phyloP scores from a whole-genome alignment of 2,888 invertebrate species.

The Steromphala cineraria region DNA sequence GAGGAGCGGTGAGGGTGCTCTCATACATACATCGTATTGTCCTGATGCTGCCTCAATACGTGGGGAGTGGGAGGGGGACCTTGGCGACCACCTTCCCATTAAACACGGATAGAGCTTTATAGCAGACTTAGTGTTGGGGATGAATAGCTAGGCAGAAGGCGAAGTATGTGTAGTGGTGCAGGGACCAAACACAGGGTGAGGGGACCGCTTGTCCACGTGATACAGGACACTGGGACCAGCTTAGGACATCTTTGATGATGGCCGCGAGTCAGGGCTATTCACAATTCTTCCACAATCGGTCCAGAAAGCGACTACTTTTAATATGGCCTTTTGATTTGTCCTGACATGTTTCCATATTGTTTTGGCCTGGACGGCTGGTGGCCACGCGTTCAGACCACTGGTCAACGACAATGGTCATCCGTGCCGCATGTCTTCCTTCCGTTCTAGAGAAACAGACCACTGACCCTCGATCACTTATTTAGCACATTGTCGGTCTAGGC shows the following conservation, averaged over 20 bases:
- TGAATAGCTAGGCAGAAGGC: neutral
- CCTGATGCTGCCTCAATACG: neutral
- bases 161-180: neutral
- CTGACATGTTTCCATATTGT: slow-evolving; percentile 19
- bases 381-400: slow-evolving; percentile 3
- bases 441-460: neutral
- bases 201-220: neutral
- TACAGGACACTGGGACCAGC: neutral
- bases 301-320: neutral
- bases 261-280: neutral
- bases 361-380: neutral
- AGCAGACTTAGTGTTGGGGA: neutral
- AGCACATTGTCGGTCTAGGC: neutral
- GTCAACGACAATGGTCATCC: slow-evolving; percentile 1
- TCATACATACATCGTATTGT: slow-evolving; percentile 1
- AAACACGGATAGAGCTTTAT: neutral
- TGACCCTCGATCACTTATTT: neutral
- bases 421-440: neutral
- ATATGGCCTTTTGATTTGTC: slow-evolving; percentile 12
- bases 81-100: neutral
- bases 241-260: slow-evolving; percentile 10
- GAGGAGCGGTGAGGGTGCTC: neutral
- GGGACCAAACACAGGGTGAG: neutral
- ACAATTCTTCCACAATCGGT: neutral
- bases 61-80: neutral